Conservation (phyloP, 2,797 vertebrate genomes). For the Muscicapa striata region DNA sequence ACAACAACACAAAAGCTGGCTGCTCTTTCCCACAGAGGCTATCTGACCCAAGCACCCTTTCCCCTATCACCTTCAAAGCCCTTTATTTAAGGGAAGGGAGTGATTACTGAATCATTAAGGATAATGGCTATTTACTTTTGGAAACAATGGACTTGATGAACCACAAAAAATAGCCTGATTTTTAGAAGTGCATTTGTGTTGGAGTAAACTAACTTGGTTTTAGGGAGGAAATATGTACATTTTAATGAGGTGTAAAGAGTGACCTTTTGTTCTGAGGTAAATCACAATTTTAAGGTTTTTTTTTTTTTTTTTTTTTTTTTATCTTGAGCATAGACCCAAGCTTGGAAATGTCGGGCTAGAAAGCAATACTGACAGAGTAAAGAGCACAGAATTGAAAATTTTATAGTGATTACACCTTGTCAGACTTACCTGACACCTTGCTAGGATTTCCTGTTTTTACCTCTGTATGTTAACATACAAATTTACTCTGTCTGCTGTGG, state of each 20-base stretch:
- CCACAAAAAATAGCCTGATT: conserved; percentile 17
- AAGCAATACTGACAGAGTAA: neutral
- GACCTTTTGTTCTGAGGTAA: conserved; percentile 23
- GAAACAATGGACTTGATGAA: conserved; percentile 60
- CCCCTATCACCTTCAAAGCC: conserved; percentile 28
- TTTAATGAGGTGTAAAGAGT: neutral
- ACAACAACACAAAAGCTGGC: neutral
- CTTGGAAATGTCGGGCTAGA: neutral
- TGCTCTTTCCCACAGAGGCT: neutral
- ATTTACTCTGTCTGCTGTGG: neutral
- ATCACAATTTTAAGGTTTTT: neutral
- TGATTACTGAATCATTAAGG: conserved; percentile 20
- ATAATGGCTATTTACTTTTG: conserved; percentile 55
- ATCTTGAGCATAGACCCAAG: neutral
- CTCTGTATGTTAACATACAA: neutral
- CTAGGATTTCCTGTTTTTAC: neutral
- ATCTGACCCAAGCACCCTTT: conserved; percentile 36
- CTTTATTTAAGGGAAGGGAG: conserved; percentile 40
- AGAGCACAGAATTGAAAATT: neutral
- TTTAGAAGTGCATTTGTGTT: conserved; percentile 9
- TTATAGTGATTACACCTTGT: neutral
- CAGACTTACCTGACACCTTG: neutral
- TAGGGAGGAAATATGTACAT: neutral
- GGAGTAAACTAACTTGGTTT: neutral
- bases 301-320: neutral